Percentiles rank a stretch among this genome's conserved stretches.
Evolutionary conservation across 1,140 invertebrate species (phyloP).

Genomic region (Nebria ingens): DNA sequence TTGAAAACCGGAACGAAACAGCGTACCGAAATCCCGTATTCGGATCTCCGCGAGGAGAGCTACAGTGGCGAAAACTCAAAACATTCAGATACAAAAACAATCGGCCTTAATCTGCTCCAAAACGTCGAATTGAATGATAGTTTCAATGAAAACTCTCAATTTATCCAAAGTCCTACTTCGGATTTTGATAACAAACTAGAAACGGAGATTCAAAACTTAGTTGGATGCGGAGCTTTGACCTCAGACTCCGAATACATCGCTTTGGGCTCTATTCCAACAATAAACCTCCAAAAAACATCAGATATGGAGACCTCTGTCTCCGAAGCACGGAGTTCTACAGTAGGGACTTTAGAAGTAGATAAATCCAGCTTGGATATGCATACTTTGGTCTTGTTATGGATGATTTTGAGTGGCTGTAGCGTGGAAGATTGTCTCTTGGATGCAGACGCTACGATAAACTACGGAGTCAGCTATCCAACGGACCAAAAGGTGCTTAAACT

Average conservation of each 20-base stretch:
- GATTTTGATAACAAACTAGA: constrained; percentile 5
- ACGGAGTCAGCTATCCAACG: constrained; percentile 41
- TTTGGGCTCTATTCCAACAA: background rate
- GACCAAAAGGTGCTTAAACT: constrained; percentile 53
- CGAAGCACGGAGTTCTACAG: background rate
- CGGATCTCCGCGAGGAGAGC: background rate
- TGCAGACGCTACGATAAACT: constrained; percentile 35
- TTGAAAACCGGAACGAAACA: constrained; percentile 13
- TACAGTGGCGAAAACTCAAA: background rate
- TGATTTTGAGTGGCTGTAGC: constrained; percentile 52
- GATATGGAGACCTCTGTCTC: background rate
- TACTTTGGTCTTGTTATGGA: constrained; percentile 54
- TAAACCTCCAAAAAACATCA: background rate
- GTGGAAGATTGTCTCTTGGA: constrained; percentile 52
- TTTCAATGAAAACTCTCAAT: constrained; percentile 4
- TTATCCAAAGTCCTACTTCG: background rate
- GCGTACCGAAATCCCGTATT: background rate
- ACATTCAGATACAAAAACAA: background rate
- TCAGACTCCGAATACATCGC: background rate
- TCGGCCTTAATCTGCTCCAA: background rate
- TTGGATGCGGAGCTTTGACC: constrained; percentile 18
- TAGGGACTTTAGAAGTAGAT: background rate
- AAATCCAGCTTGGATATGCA: constrained; percentile 42
- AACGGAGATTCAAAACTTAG: background rate
- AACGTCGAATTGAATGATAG: constrained; percentile 2